phyloP scores from a whole-genome alignment of 2,113 vertebrate species.

The Brachirus orientalis region DNA sequence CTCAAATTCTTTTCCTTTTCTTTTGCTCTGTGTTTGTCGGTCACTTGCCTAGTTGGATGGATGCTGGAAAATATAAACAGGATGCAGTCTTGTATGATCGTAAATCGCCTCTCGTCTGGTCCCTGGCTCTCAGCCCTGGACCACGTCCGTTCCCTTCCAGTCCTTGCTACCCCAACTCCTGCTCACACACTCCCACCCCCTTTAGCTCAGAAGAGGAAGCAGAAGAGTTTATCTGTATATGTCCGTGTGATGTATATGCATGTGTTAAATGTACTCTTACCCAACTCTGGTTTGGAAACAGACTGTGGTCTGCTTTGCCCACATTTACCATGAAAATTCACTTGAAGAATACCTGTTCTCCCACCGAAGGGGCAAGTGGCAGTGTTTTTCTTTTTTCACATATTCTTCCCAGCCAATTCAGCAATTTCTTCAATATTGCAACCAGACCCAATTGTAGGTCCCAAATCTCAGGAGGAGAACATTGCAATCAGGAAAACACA shows the following conservation, averaged over 20 bases:
- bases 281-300: too few relatives aligned
- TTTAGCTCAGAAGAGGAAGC: slow-evolving; percentile 50
- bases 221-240: slow-evolving; percentile 38
- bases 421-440: slow-evolving; percentile 9
- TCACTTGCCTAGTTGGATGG: slow-evolving; percentile 38
- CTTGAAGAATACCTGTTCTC: too few relatives aligned
- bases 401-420: slow-evolving; percentile 13
- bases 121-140: slow-evolving; percentile 60
- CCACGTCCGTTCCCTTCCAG: slow-evolving; percentile 59
- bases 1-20: slow-evolving; percentile 18
- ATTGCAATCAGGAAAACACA: slow-evolving; percentile 6
- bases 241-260: slow-evolving; percentile 42
- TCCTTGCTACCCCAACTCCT: slow-evolving; percentile 33
- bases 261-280: too few relatives aligned
- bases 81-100: slow-evolving; percentile 81
- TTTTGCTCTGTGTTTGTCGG: slow-evolving; percentile 28
- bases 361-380: too few relatives aligned
- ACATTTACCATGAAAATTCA: too few relatives aligned
- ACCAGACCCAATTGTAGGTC: slow-evolving; percentile 7
- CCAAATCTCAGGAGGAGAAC: not conserved
- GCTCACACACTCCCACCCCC: slow-evolving; percentile 12
- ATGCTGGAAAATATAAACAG: slow-evolving; percentile 82
- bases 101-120: slow-evolving; percentile 77
- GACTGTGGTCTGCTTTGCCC: too few relatives aligned
- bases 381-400: slow-evolving; percentile 10